phyloP scores from a whole-genome alignment of 2,888 invertebrate genomes.

The Nemapogon koenigi region DNA sequence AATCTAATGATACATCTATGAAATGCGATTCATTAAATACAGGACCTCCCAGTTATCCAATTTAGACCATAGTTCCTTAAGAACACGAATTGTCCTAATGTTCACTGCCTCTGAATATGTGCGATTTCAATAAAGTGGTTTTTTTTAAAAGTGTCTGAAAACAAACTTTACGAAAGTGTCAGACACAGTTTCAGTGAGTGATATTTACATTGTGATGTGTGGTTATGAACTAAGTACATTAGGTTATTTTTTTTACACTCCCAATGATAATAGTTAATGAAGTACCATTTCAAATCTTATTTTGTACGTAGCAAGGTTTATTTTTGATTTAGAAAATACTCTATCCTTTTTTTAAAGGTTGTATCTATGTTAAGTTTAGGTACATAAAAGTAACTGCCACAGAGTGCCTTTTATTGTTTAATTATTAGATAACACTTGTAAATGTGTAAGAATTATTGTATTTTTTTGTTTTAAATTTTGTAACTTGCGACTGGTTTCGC shows the following conservation, averaged over 20 bases:
- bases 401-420: slow-evolving; percentile 53
- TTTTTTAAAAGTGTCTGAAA: slow-evolving; percentile 35
- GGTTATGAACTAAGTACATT: slow-evolving; percentile 53
- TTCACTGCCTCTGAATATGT: background rate
- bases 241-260: background rate
- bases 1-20: no score
- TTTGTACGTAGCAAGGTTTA: slow-evolving; percentile 1
- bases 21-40: no score
- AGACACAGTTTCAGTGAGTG: slow-evolving; percentile 50
- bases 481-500: slow-evolving; percentile 51
- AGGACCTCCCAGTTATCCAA: no score
- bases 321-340: slow-evolving; percentile 8
- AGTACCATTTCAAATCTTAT: background rate
- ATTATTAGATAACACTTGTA: slow-evolving; percentile 18
- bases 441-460: slow-evolving; percentile 10
- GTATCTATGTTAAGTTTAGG: slow-evolving; percentile 25
- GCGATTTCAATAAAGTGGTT: background rate
- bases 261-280: background rate
- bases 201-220: slow-evolving; percentile 58
- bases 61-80: no score
- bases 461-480: slow-evolving; percentile 19
- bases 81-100: background rate
- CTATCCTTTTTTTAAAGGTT: slow-evolving; percentile 32
- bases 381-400: slow-evolving; percentile 54
- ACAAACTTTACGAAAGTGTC: slow-evolving; percentile 35